Evolutionary conservation across 2,113 vertebrate genomes (phyloP).

Genomic region (Peromyscus leucopus): DNA sequence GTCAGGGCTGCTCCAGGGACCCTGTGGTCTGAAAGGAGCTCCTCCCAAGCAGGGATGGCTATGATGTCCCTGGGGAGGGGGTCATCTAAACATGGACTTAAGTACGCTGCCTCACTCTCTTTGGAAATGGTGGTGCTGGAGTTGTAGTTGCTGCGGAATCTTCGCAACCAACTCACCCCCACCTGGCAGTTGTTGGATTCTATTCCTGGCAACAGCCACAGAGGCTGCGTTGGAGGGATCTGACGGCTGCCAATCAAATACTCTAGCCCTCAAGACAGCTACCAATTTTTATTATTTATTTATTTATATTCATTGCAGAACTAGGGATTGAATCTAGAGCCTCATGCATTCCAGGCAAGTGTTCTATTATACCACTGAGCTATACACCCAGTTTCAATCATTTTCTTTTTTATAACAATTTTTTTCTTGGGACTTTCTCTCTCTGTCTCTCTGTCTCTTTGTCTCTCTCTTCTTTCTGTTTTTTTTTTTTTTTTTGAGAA

Average conservation of each 20-base stretch:
- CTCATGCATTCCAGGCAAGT: not conserved
- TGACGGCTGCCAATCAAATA: not conserved
- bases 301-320: not conserved
- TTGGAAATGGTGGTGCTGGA: not conserved
- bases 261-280: not conserved
- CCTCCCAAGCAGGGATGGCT: not conserved
- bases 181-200: not conserved
- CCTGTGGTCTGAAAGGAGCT: not conserved
- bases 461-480: not conserved
- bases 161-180: not conserved
- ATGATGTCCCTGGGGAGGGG: not conserved
- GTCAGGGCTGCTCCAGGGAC: not conserved
- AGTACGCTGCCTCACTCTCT: not conserved
- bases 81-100: not conserved
- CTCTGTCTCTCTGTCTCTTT: not conserved
- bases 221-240: not conserved
- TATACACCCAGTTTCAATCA: not conserved
- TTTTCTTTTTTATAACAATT: not conserved
- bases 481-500: not conserved
- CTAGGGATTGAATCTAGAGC: not conserved
- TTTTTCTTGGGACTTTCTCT: not conserved
- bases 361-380: not conserved
- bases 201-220: not conserved
- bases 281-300: not conserved
- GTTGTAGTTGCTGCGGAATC: not conserved